These are phyloP conservation scores for Drosophila buzzatii DNA, from an alignment of 2,888 invertebrate species.

Conservation along the genomic window DNA sequence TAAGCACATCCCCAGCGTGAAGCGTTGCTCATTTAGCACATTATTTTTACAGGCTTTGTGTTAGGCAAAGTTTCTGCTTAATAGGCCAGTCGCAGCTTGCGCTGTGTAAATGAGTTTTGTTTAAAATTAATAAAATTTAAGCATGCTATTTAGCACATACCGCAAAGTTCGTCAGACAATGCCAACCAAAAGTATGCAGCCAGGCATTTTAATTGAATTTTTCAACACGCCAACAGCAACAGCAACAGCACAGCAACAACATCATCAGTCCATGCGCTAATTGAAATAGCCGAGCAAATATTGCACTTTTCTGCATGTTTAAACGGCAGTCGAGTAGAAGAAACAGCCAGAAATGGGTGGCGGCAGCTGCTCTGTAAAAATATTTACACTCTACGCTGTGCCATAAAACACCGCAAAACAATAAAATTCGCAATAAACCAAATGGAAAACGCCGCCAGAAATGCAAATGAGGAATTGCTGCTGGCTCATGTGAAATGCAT, in stretches of 20 bases:
- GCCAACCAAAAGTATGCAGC: conserved; percentile 14
- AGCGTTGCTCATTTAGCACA: conserved; percentile 64
- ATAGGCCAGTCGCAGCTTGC: conserved; percentile 54
- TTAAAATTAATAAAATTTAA: conserved; percentile 43
- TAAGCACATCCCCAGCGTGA: background rate
- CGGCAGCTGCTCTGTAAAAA: conserved; percentile 42
- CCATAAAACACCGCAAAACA: conserved; percentile 73
- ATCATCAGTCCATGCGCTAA: conserved; percentile 32
- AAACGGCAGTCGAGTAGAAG: conserved; percentile 28
- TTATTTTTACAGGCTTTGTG: conserved; percentile 60
- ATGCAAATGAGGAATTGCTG: conserved; percentile 60
- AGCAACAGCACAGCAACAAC: background rate
- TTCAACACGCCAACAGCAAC: conserved; percentile 6
- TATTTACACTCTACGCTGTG: conserved; percentile 64
- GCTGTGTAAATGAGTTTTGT: conserved; percentile 61
- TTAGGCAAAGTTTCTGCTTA: conserved; percentile 61
- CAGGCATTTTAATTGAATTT: conserved; percentile 33
- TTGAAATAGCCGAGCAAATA: conserved; percentile 69
- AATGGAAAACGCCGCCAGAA: conserved; percentile 70
- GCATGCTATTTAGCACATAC: conserved; percentile 17
- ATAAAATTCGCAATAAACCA: conserved; percentile 78
- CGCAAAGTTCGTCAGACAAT: conserved; percentile 13
- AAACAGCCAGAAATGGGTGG: background rate
- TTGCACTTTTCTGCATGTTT: conserved; percentile 66
- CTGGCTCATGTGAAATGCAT: conserved; percentile 64